Evolutionary conservation across 1,140 invertebrate genomes (phyloP), one percentile per base, ranked within the genome.

Genomic region (Apis florea): DNA sequence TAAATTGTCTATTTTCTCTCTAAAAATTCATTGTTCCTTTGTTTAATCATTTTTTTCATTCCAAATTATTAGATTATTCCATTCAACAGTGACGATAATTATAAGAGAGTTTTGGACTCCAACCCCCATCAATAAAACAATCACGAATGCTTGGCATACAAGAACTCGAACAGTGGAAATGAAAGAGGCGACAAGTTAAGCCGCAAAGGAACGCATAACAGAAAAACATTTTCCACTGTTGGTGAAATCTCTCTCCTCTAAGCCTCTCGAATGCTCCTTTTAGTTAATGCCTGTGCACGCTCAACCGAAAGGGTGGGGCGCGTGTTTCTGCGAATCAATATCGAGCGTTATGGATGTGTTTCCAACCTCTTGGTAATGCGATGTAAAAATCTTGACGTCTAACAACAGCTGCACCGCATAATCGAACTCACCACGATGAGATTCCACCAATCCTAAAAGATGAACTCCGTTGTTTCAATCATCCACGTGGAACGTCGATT

Each of bases 351-450:
- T 81, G 74, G 79, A 54, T 67, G 71, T 80, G 67, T 61, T 61
- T 76, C 67, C 61, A 68, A 63, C 66, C 79, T 73, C 72, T 68
- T 40, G 59, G 51, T 64, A 75, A 76, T 81, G 64, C 83, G 74
- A 80, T 85, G 76, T 69, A 85, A 85, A 85, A 82, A 85, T 85
- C 83, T 85, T 78, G 71, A 75, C 74, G 59, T 67, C 84, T 79
- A 83, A 81, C 83, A 83, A 81, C 83, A 84, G 59, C 71, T 66
- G 74, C 59, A 26, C 72, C 64, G 69, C 69, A 69, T 71, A 74
- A 80, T 69, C 61, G 61, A 53, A 73, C 61, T 26, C 59, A 40
- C 26, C 26, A 11, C 21, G 13, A 61, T 61, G 59, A 13, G 31
- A 40, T 15, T 49, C 19, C 17, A 8, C 31, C 2, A 17, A 17